phyloP scores from a whole-genome alignment of 37 sponge, comb jelly and placozoan genomes.

The Ianthella basta region DNA sequence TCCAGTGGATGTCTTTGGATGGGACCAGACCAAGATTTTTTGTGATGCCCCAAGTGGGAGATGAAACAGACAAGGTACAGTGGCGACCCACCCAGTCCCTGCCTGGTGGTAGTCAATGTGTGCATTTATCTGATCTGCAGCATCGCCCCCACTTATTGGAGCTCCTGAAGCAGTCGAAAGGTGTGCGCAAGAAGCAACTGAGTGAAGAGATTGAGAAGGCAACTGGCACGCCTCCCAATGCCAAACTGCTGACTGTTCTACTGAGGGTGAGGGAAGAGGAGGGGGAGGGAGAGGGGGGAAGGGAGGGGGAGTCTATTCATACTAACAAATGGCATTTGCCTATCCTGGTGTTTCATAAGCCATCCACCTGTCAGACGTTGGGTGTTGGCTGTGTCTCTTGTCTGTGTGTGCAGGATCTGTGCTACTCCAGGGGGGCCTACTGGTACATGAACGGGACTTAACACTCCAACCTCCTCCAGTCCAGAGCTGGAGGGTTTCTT shows the following conservation, averaged over 20 bases:
- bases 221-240: background rate
- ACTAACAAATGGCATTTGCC: background rate
- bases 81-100: no score
- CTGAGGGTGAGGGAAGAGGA: slow-evolving; percentile 31
- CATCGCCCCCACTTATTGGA: slow-evolving; percentile 38
- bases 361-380: no score
- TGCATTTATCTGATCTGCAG: slow-evolving; percentile 21
- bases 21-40: slow-evolving; percentile 17
- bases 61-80: slow-evolving; percentile 18
- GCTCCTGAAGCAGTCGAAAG: slow-evolving; percentile 32
- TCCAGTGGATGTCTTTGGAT: background rate
- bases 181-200: slow-evolving; percentile 51
- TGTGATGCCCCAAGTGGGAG: slow-evolving; percentile 23
- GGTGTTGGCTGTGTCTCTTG: background rate
- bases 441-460: slow-evolving; percentile 66
- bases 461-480: background rate
- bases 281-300: background rate
- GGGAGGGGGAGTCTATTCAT: no score
- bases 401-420: slow-evolving; percentile 51
- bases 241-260: slow-evolving; percentile 32
- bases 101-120: no score
- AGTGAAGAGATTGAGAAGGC: slow-evolving; percentile 29
- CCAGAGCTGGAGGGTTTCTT: no score
- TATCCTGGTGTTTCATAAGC: background rate
- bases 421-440: slow-evolving; percentile 51